phyloP scores from a whole-genome alignment of 2,888 invertebrate species.

The Tetragonisca angustula region DNA sequence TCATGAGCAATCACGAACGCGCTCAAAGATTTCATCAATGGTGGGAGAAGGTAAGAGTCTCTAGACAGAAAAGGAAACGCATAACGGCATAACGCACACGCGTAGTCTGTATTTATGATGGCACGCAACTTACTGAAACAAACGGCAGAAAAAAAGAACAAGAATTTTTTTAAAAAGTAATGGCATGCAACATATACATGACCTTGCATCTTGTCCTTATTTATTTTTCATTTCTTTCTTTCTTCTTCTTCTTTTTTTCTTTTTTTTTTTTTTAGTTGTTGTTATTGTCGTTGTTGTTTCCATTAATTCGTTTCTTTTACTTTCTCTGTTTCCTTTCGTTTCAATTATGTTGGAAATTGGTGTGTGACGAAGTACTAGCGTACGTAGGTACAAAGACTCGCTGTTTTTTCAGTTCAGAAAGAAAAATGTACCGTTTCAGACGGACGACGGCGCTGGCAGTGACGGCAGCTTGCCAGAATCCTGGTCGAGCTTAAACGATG shows the following conservation, averaged over 20 bases:
- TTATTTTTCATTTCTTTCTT: neutral
- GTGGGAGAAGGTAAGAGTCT: conserved; percentile 80
- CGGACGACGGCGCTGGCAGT: conserved; percentile 80
- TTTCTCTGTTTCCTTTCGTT: neutral
- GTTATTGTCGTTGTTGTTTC: neutral
- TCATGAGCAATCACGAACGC: conserved; percentile 80
- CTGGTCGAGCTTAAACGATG: conserved; percentile 84
- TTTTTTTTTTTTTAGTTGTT: neutral
- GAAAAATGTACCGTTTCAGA: conserved; percentile 79
- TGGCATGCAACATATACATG: conserved; percentile 33
- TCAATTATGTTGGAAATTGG: neutral
- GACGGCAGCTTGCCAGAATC: conserved; percentile 81
- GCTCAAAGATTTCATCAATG: conserved; percentile 75
- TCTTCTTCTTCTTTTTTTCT: neutral
- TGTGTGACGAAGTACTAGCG: neutral
- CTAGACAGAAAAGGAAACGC: conserved; percentile 22
- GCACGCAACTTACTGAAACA: conserved; percentile 24
- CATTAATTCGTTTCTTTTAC: neutral
- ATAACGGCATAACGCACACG: neutral
- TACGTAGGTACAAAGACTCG: neutral
- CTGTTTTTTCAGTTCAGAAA: conserved; percentile 21
- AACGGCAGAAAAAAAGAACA: neutral
- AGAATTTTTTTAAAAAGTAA: conserved; percentile 1
- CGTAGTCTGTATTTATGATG: conserved; percentile 35
- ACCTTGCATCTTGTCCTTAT: conserved; percentile 38